Conservation (phyloP, 1,140 invertebrate species). For the Gryon sp. region DNA sequence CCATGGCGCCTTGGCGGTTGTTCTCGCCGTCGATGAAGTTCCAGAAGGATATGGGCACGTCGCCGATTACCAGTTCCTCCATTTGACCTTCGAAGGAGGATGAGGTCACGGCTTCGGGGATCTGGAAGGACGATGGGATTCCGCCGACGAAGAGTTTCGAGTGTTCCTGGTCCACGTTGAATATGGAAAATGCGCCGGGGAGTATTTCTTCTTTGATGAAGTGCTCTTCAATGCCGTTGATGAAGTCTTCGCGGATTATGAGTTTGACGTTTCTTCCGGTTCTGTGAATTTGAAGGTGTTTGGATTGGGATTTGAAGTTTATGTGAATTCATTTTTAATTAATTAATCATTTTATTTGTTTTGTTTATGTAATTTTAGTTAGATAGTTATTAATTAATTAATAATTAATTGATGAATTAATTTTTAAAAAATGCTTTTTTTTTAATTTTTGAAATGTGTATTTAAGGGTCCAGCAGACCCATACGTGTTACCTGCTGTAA, state of each 20-base stretch:
- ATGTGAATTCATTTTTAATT: no score
- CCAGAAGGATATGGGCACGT: conserved; percentile 94
- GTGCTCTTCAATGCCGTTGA: conserved; percentile 81
- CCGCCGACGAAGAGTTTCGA: conserved; percentile 96
- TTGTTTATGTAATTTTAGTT: no score
- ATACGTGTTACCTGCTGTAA: no score
- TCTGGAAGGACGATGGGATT: conserved; percentile 85
- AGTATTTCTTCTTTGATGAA: conserved; percentile 82
- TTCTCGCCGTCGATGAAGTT: conserved; percentile 92
- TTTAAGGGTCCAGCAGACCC: no score
- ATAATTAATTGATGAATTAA: no score
- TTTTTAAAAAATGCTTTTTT: no score
- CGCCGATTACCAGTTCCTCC: conserved; percentile 93
- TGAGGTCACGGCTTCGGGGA: conserved; percentile 85
- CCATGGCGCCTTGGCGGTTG: conserved; percentile 85
- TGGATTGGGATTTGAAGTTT: no score
- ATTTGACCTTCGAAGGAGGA: conserved; percentile 92
- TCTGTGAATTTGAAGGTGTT: conserved; percentile 73
- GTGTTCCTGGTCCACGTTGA: conserved; percentile 91
- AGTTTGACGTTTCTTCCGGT: conserved; percentile 91
- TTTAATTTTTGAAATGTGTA: no score
- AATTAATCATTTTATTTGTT: no score
- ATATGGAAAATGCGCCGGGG: conserved; percentile 87
- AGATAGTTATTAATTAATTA: no score
- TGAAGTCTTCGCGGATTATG: conserved; percentile 87